A percentile compares a stretch with the other conserved stretches of the same genome.
phyloP scores from a whole-genome alignment of 2,797 vertebrate genomes.

The Setipinna tenuifilis region DNA sequence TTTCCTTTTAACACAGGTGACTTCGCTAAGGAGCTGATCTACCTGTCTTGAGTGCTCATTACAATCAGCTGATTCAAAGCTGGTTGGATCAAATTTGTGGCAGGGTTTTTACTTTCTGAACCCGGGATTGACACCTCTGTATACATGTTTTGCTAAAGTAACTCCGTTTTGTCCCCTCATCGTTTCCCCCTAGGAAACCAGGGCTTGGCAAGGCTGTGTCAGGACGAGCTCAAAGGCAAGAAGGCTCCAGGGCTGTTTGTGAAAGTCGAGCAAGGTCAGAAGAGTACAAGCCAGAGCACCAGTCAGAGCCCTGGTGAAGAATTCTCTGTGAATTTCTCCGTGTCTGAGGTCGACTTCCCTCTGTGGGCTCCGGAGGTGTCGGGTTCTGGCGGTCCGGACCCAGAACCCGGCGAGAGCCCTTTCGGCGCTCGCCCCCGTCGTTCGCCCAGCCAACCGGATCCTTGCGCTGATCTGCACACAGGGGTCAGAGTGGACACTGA shows the following conservation, averaged over 20 bases:
- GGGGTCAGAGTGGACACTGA: neutral
- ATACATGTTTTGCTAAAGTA: too few relatives aligned
- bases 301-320: neutral
- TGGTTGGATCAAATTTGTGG: too few relatives aligned
- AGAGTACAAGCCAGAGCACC: neutral
- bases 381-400: neutral
- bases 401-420: neutral
- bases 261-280: neutral
- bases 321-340: slow-evolving; percentile 2
- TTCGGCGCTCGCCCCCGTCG: neutral
- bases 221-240: neutral
- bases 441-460: neutral
- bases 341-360: slow-evolving; percentile 10
- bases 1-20: too few relatives aligned
- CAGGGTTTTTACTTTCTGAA: too few relatives aligned
- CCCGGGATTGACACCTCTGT: too few relatives aligned
- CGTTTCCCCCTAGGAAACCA: too few relatives aligned
- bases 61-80: too few relatives aligned
- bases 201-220: too few relatives aligned
- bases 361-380: slow-evolving; percentile 6
- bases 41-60: too few relatives aligned
- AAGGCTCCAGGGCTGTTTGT: neutral
- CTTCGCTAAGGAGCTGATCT: too few relatives aligned
- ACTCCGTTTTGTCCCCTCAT: too few relatives aligned
- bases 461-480: neutral